Conservation (phyloP, 37 sponge, comb jelly and placozoan genomes). For the Oscarella lobularis region DNA sequence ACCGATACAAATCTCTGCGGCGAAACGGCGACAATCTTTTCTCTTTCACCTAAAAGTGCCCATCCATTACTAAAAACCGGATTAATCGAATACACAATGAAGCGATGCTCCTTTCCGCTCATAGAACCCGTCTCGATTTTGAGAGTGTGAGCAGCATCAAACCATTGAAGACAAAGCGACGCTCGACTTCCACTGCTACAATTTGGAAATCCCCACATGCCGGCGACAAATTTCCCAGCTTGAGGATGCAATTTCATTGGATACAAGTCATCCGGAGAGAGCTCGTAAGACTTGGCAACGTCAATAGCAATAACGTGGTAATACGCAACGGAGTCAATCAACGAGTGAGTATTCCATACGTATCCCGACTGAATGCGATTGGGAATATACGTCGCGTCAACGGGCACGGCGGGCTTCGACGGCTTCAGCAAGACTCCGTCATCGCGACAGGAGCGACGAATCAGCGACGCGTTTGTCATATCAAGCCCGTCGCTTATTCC, state of each 20-base stretch:
- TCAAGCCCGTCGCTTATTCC: neutral
- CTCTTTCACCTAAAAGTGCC: neutral
- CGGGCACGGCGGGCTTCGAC: neutral
- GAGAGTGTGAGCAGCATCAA: neutral
- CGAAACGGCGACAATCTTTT: neutral
- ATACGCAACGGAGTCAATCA: neutral
- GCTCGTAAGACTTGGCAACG: neutral
- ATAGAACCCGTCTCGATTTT: neutral
- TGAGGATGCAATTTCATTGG: neutral
- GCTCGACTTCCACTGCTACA: neutral
- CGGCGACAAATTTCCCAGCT: neutral
- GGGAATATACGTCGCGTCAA: neutral
- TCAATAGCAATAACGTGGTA: neutral
- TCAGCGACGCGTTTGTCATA: neutral
- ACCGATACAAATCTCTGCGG: neutral
- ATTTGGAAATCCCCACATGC: neutral
- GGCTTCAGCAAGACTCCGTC: slow-evolving; percentile 6
- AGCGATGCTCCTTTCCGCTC: neutral
- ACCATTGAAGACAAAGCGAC: neutral
- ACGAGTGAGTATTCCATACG: neutral
- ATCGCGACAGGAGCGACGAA: neutral
- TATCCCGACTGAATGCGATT: neutral
- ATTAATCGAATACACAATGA: neutral
- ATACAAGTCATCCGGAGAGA: neutral
- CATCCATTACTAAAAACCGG: neutral